Evolutionary conservation across 1,140 invertebrate genomes (phyloP).

Genomic region (Meloidogyne hapla): DNA sequence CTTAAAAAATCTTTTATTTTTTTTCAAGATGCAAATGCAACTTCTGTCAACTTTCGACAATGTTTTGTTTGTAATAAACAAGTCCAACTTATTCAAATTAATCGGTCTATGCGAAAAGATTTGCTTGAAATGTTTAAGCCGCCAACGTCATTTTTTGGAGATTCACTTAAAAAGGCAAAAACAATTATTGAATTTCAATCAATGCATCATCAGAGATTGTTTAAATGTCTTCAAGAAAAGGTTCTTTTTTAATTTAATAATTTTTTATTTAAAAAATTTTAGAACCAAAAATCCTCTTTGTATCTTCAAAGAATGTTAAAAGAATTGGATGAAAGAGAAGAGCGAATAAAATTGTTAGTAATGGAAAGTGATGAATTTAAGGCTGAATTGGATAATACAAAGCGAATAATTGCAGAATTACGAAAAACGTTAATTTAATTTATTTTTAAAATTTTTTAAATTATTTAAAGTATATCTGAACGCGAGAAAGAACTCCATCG

Average conservation of each 20-base stretch:
- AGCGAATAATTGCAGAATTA: not conserved
- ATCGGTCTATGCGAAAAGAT: not conserved
- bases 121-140: conserved; percentile 1
- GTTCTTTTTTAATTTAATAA: not conserved
- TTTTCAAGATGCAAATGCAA: not conserved
- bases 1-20: no score
- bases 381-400: not conserved
- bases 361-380: not conserved
- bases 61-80: conserved; percentile 1
- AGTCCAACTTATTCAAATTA: not conserved
- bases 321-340: not conserved
- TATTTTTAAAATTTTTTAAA: not conserved
- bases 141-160: not conserved
- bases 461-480: not conserved
- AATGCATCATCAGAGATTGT: not conserved
- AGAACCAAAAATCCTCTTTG: not conserved
- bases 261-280: not conserved
- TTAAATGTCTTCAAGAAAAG: not conserved
- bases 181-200: not conserved
- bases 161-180: not conserved
- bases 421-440: not conserved
- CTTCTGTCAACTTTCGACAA: not conserved
- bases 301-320: not conserved
- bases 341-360: not conserved
- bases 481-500: not conserved